Conservation (phyloP, 2,797 vertebrate genomes). For the Lutra lutra region DNA sequence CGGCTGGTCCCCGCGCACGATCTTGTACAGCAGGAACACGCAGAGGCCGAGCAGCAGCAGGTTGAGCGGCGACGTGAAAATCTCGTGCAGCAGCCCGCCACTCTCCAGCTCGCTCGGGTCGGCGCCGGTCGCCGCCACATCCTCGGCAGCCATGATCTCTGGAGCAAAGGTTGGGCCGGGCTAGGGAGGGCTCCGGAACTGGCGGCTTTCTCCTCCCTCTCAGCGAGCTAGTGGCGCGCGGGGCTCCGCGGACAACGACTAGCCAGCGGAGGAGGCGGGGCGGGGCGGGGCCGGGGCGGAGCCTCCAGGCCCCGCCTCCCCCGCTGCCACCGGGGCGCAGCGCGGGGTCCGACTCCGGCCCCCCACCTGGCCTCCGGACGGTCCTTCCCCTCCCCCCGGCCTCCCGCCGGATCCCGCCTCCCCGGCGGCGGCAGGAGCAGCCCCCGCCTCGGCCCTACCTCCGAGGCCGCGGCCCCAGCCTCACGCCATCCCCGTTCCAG, state of each 20-base stretch:
- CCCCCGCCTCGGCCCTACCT: neutral
- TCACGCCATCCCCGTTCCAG: neutral
- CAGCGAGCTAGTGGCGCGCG: neutral
- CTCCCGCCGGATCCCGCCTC: no score
- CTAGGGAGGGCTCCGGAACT: conserved; percentile 43
- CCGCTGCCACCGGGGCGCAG: neutral
- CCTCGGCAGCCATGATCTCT: conserved; percentile 82
- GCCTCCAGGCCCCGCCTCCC: neutral
- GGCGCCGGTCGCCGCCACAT: conserved; percentile 61
- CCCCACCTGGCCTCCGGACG: rapidly evolving
- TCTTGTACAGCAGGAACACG: conserved; percentile 95
- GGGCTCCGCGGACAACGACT: neutral
- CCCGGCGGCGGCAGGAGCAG: rapidly evolving
- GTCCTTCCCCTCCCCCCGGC: no score
- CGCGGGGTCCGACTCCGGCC: neutral
- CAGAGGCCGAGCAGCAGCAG: conserved; percentile 94
- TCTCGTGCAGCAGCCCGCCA: conserved; percentile 90
- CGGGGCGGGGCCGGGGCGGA: neutral
- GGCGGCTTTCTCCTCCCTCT: conserved; percentile 56
- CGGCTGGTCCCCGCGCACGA: conserved; percentile 92
- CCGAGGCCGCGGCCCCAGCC: neutral
- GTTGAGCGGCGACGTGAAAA: conserved; percentile 95
- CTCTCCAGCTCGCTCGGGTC: conserved; percentile 73
- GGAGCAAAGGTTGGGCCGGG: conserved; percentile 63
- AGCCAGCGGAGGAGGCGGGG: conserved; percentile 40